These are phyloP conservation scores for Pardosa pseudoannulata DNA, from an alignment of 2,888 invertebrate genomes.

Conservation along the genomic window DNA sequence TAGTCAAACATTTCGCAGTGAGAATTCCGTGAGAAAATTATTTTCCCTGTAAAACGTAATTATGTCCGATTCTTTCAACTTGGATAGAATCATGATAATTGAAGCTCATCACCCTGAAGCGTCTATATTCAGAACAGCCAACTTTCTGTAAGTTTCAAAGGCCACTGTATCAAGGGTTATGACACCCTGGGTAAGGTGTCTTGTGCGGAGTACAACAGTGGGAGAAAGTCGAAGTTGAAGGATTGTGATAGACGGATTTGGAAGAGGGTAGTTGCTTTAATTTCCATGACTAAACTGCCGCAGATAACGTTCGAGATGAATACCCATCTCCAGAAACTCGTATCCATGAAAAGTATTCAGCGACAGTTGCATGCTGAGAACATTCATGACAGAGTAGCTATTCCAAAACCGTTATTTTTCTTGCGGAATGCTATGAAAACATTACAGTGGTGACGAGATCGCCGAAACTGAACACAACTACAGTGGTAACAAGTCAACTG, in stretches of 20 bases:
- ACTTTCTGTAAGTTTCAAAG: background rate
- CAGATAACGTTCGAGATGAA: background rate
- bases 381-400: constrained; percentile 11
- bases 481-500: background rate
- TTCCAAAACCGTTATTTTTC: background rate
- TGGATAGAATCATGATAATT: no score
- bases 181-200: background rate
- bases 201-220: background rate
- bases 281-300: background rate
- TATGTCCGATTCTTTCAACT: no score
- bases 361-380: background rate
- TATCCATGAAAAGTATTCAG: no score
- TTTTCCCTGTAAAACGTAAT: no score
- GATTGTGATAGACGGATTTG: background rate
- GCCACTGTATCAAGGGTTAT: constrained; percentile 14
- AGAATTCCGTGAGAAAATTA: no score
- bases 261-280: background rate
- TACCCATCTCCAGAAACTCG: no score
- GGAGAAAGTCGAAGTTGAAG: constrained; percentile 5
- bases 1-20: no score
- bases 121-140: background rate
- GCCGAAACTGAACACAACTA: background rate
- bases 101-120: background rate
- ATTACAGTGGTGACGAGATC: background rate
- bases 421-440: background rate